Evolutionary conservation across 2,113 vertebrate genomes (phyloP).

Genomic region (Oriolus oriolus): DNA sequence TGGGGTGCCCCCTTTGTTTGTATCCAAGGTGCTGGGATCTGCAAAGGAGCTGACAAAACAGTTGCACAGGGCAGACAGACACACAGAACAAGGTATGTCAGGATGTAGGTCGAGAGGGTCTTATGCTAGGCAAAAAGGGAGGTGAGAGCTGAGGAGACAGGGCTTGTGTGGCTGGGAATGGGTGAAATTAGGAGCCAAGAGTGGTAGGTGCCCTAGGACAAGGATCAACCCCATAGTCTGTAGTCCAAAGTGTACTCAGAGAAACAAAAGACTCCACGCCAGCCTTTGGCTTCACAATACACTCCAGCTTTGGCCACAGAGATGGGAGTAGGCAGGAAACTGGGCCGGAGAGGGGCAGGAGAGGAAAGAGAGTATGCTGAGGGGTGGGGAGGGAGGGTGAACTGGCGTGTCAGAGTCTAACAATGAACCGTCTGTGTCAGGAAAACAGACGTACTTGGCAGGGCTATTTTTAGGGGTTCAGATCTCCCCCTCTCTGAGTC

Average conservation of each 20-base stretch:
- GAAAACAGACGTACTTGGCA: conserved; percentile 66
- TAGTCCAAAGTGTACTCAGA: rapidly evolving
- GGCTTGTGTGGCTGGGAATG: neutral
- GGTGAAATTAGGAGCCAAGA: neutral
- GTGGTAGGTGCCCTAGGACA: neutral
- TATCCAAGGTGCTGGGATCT: neutral
- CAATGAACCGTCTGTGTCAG: conserved; percentile 70
- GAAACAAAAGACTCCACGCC: neutral
- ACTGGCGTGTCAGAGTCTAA: conserved; percentile 55
- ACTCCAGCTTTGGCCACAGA: neutral
- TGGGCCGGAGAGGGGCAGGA: neutral
- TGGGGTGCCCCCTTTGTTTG: neutral
- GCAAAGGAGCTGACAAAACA: neutral
- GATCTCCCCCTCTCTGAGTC: conserved; percentile 34
- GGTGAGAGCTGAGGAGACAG: neutral
- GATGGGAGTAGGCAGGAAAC: conserved; percentile 48
- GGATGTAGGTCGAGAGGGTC: neutral
- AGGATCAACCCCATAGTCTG: neutral
- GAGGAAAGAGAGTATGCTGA: conserved; percentile 9
- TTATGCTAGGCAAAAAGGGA: neutral
- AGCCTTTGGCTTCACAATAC: neutral
- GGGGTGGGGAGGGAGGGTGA: conserved; percentile 12
- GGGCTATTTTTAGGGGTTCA: conserved; percentile 74
- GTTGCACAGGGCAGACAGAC: neutral
- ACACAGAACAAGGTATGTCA: neutral